These are phyloP conservation scores for Whitmania pigra DNA, from an alignment of 1,140 invertebrate genomes.

Conservation along the genomic window DNA sequence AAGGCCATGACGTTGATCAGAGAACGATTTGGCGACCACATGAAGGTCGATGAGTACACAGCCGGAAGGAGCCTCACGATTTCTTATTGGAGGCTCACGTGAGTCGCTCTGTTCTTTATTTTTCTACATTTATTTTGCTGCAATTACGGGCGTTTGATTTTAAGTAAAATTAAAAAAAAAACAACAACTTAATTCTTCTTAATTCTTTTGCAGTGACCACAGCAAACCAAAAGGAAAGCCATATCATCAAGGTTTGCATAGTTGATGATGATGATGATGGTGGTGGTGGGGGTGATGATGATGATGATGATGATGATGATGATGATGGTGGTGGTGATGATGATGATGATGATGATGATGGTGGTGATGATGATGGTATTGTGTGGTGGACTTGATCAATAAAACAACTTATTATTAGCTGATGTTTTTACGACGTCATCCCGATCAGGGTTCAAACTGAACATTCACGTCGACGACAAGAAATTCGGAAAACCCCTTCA, in stretches of 20 bases:
- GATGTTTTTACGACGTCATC: too few relatives aligned
- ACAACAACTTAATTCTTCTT: too few relatives aligned
- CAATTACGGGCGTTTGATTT: background rate
- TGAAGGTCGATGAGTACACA: conserved; percentile 81
- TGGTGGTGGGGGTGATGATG: too few relatives aligned
- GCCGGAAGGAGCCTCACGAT: conserved; percentile 74
- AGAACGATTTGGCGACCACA: conserved; percentile 60
- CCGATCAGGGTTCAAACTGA: conserved; percentile 56
- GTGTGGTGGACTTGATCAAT: too few relatives aligned
- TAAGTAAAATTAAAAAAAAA: background rate
- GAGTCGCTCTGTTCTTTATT: background rate
- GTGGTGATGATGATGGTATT: too few relatives aligned
- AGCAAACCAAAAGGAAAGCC: conserved; percentile 14
- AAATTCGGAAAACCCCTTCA: conserved; percentile 67
- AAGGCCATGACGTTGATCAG: background rate
- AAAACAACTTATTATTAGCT: too few relatives aligned
- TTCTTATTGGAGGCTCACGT: conserved; percentile 69
- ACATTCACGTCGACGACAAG: conserved; percentile 70
- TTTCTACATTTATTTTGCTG: too few relatives aligned
- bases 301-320: too few relatives aligned
- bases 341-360: too few relatives aligned
- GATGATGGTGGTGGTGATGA: too few relatives aligned
- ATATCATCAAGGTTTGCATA: conserved; percentile 2
- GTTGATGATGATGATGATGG: too few relatives aligned
- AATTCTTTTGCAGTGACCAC: conserved; percentile 1